Evolutionary conservation across 2,797 vertebrate species (phyloP).

Genomic region (Mus minutoides): DNA sequence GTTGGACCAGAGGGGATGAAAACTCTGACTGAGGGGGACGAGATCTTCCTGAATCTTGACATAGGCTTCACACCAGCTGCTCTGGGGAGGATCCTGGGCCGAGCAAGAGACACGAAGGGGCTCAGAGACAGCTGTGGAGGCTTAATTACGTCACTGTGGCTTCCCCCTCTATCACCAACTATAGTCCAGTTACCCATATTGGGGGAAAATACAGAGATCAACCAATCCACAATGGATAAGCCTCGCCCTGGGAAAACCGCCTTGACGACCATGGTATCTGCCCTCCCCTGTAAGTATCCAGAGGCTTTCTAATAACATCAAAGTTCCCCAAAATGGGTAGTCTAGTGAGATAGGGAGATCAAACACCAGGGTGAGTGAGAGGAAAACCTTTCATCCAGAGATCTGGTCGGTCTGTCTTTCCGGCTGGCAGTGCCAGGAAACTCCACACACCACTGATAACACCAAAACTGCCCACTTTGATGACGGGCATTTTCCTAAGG

Average conservation of each 20-base stretch:
- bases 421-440: not conserved
- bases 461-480: not conserved
- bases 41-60: not conserved
- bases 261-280: not conserved
- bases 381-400: not conserved
- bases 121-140: not conserved
- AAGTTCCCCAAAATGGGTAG: not conserved
- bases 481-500: not conserved
- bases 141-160: not conserved
- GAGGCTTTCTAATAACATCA: not conserved
- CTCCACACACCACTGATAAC: not conserved
- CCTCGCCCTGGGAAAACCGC: not conserved
- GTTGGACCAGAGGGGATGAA: not conserved
- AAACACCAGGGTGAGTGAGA: not conserved
- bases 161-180: not conserved
- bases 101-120: fast-evolving
- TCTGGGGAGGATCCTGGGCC: not conserved
- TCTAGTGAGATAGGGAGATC: not conserved
- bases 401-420: not conserved
- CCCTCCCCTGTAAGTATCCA: not conserved
- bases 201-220: not conserved
- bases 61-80: not conserved
- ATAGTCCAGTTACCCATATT: no score
- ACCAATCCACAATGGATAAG: not conserved
- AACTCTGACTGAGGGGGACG: not conserved